Base-by-base conservation (phyloP, 2,888 invertebrate genomes). In the Thera britannica region DNA sequence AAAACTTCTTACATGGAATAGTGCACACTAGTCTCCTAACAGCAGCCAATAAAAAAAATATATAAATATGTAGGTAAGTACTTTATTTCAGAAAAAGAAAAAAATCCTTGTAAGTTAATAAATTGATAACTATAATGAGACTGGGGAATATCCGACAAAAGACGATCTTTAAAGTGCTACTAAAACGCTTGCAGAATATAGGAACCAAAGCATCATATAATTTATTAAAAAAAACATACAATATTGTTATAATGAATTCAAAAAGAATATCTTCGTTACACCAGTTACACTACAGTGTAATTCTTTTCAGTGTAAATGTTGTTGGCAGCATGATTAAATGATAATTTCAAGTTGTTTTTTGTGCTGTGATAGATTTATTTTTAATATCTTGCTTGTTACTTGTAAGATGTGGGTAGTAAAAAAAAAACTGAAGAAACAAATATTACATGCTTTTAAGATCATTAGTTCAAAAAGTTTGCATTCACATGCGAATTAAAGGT, bases 241-340 rank as follows among this genome's bases (percentile, higher is more conserved):
- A 41, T 41, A 4, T 41, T 7, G 7, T 41, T 38, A 38, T 38
- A 38, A 3, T 38, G n/a, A 41, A 1, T 41, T 7, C 5, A 46
- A 9, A 46, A 7, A 46, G 44, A 46, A 8, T 46, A 9, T 55
- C 36, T 11, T 11, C 11, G 6, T 52, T 46, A n/a, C 51, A 36
- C 35, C 38, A 57, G 63, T 68, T 66, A 69, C 73, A 58, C 8
- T 41, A 60, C 69, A 34, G 75, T 73, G 69, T 73, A 44, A 72
- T 69, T 61, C 60, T 35, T 48, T 54, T 52, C 6, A n/a, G 54
- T 67, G 60, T 52, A 63, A 59, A 58, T 55, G 62, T 52, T 58
- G 66, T 52, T 58, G 66, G 60, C 64, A 62, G 62, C 55, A 64
- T 70, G 70, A 74, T 75, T 70, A 72, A 72, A 67, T 68, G 66